A percentile compares a stretch with the other conserved stretches of the same genome.
phyloP scores from a whole-genome alignment of 1,140 invertebrate genomes.

The Arctopsyche grandis region DNA sequence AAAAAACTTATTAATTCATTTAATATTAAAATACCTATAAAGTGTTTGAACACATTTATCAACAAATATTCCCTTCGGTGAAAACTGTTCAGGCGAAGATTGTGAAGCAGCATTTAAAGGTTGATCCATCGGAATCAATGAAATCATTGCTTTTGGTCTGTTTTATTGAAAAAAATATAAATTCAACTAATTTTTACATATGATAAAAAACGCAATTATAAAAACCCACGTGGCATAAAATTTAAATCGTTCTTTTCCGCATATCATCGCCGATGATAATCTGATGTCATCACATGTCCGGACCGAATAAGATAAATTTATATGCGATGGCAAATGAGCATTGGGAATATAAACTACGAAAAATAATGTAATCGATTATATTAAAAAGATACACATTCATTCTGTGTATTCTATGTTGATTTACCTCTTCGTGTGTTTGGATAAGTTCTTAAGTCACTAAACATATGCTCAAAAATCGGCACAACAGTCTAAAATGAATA shows the following conservation, averaged over 20 bases:
- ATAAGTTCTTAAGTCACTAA: constrained; percentile 30
- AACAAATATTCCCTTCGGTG: constrained; percentile 25
- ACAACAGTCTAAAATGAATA: constrained; percentile 12
- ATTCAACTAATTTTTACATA: background rate
- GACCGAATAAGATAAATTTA: constrained; percentile 25
- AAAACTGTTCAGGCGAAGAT: constrained; percentile 22
- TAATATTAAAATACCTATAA: constrained; percentile 8
- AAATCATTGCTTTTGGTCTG: constrained; percentile 11
- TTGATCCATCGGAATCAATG: background rate
- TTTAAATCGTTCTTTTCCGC: constrained; percentile 35
- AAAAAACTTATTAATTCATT: background rate
- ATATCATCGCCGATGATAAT: background rate
- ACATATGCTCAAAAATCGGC: constrained; percentile 35
- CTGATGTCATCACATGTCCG: background rate
- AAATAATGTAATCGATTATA: constrained; percentile 1
- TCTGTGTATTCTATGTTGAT: background rate
- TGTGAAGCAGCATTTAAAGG: background rate
- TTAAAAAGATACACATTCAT: background rate
- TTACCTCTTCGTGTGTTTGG: constrained; percentile 22
- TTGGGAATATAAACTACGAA: constrained; percentile 29
- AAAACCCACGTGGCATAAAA: constrained; percentile 22
- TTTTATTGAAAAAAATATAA: background rate
- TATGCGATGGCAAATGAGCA: constrained; percentile 27
- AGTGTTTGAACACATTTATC: constrained; percentile 27
- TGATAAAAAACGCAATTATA: background rate